Evolutionary conservation across 2,888 invertebrate genomes (phyloP).

Genomic region (Coleophora flavipennella): DNA sequence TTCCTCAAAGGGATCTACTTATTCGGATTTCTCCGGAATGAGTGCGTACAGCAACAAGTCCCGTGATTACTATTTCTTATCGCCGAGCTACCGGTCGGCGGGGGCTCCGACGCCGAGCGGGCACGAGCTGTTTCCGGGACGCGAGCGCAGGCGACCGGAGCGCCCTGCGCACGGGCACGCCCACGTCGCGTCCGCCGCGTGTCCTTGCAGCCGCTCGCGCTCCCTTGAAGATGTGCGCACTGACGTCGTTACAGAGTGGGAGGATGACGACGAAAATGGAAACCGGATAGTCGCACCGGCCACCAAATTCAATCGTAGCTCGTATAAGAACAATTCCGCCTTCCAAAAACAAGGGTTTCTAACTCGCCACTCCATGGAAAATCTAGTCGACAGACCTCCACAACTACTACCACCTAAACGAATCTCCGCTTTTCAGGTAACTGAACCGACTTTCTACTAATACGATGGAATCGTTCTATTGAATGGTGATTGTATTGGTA

Average conservation of each 20-base stretch:
- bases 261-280: slow-evolving; percentile 76
- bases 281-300: slow-evolving; percentile 69
- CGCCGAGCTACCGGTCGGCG: slow-evolving; percentile 79
- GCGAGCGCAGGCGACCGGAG: slow-evolving; percentile 61
- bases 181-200: slow-evolving; percentile 68
- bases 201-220: slow-evolving; percentile 77
- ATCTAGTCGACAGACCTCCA: slow-evolving; percentile 72
- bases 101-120: slow-evolving; percentile 69
- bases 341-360: slow-evolving; percentile 63
- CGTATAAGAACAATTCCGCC: slow-evolving; percentile 44
- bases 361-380: slow-evolving; percentile 81
- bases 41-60: slow-evolving; percentile 65
- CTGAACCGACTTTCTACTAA: slow-evolving; percentile 47
- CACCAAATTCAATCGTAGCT: slow-evolving; percentile 58
- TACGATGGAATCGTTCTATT: slow-evolving; percentile 28
- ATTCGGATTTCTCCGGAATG: slow-evolving; percentile 65
- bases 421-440: slow-evolving; percentile 71
- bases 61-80: slow-evolving; percentile 74
- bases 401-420: slow-evolving; percentile 67
- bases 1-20: slow-evolving; percentile 59
- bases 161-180: slow-evolving; percentile 39
- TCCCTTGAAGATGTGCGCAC: slow-evolving; percentile 82
- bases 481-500: slow-evolving; percentile 30
- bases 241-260: slow-evolving; percentile 76
- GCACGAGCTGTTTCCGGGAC: slow-evolving; percentile 44